phyloP scores from a whole-genome alignment of 2,888 invertebrate genomes.

The Lottia scabra region DNA sequence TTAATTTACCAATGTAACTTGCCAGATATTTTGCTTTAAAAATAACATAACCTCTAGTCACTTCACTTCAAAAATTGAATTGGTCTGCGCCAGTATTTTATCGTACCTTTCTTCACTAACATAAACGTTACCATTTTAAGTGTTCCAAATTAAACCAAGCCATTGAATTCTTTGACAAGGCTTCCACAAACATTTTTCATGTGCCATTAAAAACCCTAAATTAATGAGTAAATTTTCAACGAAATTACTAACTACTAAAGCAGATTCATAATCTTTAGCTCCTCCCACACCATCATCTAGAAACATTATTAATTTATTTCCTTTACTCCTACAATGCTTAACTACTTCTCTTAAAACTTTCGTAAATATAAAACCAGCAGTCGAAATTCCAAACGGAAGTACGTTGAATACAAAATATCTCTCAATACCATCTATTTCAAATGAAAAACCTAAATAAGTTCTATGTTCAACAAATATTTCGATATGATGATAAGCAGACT shows the following conservation, averaged over 20 bases:
- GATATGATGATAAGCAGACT: conserved; percentile 27
- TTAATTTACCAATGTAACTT: no score
- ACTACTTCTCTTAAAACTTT: conserved; percentile 17
- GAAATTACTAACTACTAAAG: conserved; percentile 6
- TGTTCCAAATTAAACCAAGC: conserved; percentile 27
- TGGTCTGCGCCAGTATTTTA: no score
- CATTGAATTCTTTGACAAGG: conserved; percentile 21
- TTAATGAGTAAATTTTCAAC: conserved; percentile 22
- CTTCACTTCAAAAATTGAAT: no score
- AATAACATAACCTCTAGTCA: no score
- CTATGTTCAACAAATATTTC: conserved; percentile 16
- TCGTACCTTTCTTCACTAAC: conserved; percentile 9
- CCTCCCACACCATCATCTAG: conserved; percentile 31
- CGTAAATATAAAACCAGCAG: conserved; percentile 16
- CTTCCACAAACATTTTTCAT: conserved; percentile 32
- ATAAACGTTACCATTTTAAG: no score
- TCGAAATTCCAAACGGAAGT: conserved; percentile 30
- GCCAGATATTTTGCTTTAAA: no score
- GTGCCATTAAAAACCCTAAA: conserved; percentile 35
- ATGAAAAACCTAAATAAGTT: conserved; percentile 20
- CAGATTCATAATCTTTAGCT: not conserved
- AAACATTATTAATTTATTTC: conserved; percentile 26
- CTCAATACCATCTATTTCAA: not conserved
- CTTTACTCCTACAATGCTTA: conserved; percentile 19
- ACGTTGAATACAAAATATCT: conserved; percentile 31